These are phyloP conservation scores for Crematogaster levior DNA, from an alignment of 2,888 invertebrate genomes.

Conservation along the genomic window DNA sequence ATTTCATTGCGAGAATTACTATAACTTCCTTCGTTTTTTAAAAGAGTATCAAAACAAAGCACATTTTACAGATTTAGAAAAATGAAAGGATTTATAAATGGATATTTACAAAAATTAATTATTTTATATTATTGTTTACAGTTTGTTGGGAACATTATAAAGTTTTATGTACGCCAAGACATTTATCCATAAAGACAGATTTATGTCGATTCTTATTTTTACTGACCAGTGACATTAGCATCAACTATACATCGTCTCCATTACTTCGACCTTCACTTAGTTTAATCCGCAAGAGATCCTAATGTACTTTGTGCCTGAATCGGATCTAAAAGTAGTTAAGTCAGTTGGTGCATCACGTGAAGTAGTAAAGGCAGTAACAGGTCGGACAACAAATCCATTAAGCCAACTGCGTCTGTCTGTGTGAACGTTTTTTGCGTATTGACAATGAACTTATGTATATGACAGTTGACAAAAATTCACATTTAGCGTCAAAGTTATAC, in stretches of 20 bases:
- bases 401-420: conserved; percentile 19
- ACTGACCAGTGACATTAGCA: not conserved
- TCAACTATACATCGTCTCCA: not conserved
- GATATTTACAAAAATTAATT: not conserved
- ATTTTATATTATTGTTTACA: not conserved
- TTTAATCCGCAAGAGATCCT: conserved; percentile 42
- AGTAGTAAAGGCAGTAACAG: conserved; percentile 47
- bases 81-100: not conserved
- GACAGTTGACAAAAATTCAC: not conserved
- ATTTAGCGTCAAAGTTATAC: not conserved
- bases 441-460: not conserved
- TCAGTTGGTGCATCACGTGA: conserved; percentile 27
- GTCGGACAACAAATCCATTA: conserved; percentile 46
- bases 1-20: not conserved
- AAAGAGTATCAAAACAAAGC: not conserved
- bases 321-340: conserved; percentile 49
- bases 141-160: not conserved
- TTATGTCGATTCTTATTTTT: not conserved
- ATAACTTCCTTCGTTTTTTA: not conserved
- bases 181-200: not conserved
- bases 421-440: conserved; percentile 21
- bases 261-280: conserved; percentile 25
- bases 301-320: conserved; percentile 25
- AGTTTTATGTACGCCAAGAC: not conserved
- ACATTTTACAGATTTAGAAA: not conserved